Conservation (phyloP, 2,888 invertebrate species). For the Heterodera filipjevi region DNA sequence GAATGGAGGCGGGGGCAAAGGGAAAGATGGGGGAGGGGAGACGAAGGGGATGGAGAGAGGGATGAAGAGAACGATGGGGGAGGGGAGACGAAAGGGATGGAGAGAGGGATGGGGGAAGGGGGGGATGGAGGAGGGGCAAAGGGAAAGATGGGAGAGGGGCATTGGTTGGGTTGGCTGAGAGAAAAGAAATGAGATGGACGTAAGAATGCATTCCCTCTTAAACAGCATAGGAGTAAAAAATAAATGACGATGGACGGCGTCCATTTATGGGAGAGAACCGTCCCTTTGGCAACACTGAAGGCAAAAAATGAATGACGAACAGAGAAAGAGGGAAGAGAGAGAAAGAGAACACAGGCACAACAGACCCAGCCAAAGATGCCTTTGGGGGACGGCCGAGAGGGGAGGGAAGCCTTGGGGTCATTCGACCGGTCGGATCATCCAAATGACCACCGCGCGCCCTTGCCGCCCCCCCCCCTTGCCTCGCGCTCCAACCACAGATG, state of each 20-base stretch:
- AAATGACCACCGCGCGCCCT: too few relatives aligned
- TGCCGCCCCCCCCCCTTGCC: neutral
- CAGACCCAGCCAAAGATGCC: neutral
- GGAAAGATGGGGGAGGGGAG: too few relatives aligned
- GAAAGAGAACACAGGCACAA: neutral
- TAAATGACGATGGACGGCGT: conserved; percentile 1
- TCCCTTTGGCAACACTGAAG: neutral
- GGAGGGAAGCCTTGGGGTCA: neutral
- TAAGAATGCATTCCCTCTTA: neutral
- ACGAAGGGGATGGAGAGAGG: neutral
- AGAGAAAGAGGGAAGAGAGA: neutral
- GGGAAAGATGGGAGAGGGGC: neutral
- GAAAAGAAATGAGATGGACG: neutral
- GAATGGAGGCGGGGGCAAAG: too few relatives aligned
- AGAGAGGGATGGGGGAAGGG: neutral
- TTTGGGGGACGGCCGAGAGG: neutral
- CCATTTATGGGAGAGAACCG: neutral
- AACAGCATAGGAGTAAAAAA: neutral
- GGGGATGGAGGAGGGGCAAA: neutral
- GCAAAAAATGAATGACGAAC: neutral
- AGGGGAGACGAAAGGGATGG: neutral
- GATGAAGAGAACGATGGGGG: neutral
- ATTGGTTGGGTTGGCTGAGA: neutral
- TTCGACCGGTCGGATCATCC: neutral
- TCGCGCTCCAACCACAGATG: neutral